Evolutionary conservation across 2,797 vertebrate species (phyloP), one percentile per base, ranked within the genome.

Genomic region (Lepilemur septentrionalis): DNA sequence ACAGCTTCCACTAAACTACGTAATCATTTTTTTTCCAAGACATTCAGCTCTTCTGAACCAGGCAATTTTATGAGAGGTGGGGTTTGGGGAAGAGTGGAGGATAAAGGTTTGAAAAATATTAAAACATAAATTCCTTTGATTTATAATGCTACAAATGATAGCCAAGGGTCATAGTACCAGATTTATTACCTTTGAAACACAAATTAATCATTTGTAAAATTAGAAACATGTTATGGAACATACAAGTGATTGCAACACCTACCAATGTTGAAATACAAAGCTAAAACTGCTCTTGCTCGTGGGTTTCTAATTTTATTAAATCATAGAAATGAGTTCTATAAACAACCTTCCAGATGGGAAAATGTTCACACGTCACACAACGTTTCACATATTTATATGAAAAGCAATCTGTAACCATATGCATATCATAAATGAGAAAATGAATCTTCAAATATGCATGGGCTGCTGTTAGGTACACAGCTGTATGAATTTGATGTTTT

Each of bases 261-360:
- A 70, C 55, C 92, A 91, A 94, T 70, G 18, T 97, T 97, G 92
- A 96, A 97, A 97, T 89, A 89, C 85, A 97, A 98, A 96, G 95
- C 57, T 97, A 94, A 98, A 98, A 55, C 50, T 88, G 55, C 97
- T 97, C 96, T 97, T 91, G 87, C 83, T 98, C 48, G 5, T 96
- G 70, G 91, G 55, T 83, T 98, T 79, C 69, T 95, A 97, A 41
- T 86, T 85, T 93, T 96, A 97, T 82, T 98, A 98, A 98, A 98
- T 99, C 98, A 98, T 35, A 93, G 96, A 83, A 98, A 98, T 98
- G 91, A 98, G 94, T 98, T 98, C 98, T 98, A 98, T 96, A 97
- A 98, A 97, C 98, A 98, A 96, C 97, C 84, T 88, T 97, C 97
- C 98, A 98, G 98, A 98, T 98, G 98, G 98, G 96, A 97, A 98